Evolutionary conservation across 2,888 invertebrate species (phyloP), one percentile per base, ranked within the genome.

Genomic region (Cerastis rubricosa): DNA sequence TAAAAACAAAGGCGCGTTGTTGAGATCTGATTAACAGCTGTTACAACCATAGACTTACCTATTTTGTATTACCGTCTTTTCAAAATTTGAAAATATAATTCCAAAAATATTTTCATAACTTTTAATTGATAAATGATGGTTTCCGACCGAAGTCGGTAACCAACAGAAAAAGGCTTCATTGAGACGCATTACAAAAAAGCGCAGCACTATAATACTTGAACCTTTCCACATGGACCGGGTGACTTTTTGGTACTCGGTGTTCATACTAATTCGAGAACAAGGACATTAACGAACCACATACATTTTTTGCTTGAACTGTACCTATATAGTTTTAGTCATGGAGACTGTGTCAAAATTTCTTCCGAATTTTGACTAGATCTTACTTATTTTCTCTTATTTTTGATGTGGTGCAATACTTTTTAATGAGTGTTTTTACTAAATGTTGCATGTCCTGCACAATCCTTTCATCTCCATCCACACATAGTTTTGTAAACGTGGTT

Each of bases 401-500:
- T 6, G 64, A 43, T 43, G 35, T 71, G 66, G 57, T 78, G 76
- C 61, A 71, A 29, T 70, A 67, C 43, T 71, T 78, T 40, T 74
- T 2, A 17, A 14, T 45, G 11, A n/a, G 22, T 71, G 66, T 83
- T 68, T 72, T 70, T n/a, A 64, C 12, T 83, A 59, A 71, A 43
- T 83, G 86, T 83, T 25, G 87, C 89, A 90, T 87, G 84, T 71
- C 68, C 81, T 63, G 85, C 90, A 88, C 88, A 3, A n/a, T 80
- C 86, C 87, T 45, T 71, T 85, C 88, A 88, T 87, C 79, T 79
- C 81, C 88, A 88, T 89, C 78, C 85, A 76, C 83, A 85, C 89
- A 73, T 71, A 70, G 75, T 87, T 59, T 78, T 85, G 78, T 80
- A 17, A 75, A 40, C 17, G 63, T 78, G 74, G 81, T 73, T 70